Conservation (phyloP, 2,113 vertebrate genomes). For the Ariopsis seemanni region DNA sequence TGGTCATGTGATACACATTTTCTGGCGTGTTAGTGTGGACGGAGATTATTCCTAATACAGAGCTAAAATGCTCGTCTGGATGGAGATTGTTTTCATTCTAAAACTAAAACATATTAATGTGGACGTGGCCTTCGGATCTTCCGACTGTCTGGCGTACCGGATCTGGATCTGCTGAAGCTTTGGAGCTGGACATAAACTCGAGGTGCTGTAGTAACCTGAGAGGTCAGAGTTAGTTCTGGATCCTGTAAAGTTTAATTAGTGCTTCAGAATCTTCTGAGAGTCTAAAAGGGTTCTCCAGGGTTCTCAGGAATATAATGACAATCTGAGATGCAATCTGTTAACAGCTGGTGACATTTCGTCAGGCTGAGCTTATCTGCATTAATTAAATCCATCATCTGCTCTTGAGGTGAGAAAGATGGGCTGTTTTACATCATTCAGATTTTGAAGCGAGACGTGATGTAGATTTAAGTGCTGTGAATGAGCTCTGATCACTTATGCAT, state of each 20-base stretch:
- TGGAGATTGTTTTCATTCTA: too few species aligned
- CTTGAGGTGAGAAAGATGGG: background rate
- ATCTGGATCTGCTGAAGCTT: background rate
- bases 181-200: background rate
- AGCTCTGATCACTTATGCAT: background rate
- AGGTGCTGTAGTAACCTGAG: too few species aligned
- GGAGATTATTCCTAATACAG: too few species aligned
- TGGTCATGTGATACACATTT: too few species aligned
- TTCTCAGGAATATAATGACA: slow-evolving; percentile 10
- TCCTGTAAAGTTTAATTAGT: background rate
- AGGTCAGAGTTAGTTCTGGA: background rate
- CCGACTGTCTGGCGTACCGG: background rate
- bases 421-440: background rate
- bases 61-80: too few species aligned
- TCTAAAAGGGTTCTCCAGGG: slow-evolving; percentile 8
- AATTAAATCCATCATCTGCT: slow-evolving; percentile 54
- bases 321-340: slow-evolving; percentile 44
- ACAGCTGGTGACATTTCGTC: slow-evolving; percentile 62
- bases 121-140: background rate
- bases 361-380: slow-evolving; percentile 59
- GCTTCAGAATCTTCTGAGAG: background rate
- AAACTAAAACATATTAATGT: too few species aligned
- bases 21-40: too few species aligned
- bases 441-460: background rate
- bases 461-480: background rate